Evolutionary conservation across 2,888 invertebrate species (phyloP).

Genomic region (Actias luna): DNA sequence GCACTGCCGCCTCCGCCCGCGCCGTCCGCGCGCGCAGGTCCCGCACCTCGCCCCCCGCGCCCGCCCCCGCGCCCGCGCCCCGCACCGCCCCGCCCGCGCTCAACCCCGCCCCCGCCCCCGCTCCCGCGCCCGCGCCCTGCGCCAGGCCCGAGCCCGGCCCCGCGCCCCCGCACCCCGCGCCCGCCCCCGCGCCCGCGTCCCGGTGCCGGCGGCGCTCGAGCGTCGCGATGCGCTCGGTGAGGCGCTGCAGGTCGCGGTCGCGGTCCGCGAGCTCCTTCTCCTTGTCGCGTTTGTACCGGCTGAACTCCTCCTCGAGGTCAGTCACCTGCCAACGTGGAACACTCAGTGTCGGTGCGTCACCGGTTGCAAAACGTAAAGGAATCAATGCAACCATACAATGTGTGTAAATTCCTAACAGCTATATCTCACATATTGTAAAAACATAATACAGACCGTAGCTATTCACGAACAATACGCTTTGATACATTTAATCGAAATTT

Average conservation of each 20-base stretch:
- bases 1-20: conserved; percentile 64
- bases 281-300: conserved; percentile 28
- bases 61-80: conserved; percentile 55
- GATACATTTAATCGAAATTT: too few species aligned
- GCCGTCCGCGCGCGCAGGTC: conserved; percentile 74
- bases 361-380: too few species aligned
- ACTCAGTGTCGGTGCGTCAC: neutral
- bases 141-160: conserved; percentile 77
- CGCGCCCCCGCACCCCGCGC: conserved; percentile 32
- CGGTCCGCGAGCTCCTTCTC: conserved; percentile 34
- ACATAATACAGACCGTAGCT: too few species aligned
- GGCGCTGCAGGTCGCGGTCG: conserved; percentile 24
- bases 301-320: conserved; percentile 36
- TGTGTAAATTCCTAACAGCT: too few species aligned
- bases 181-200: conserved; percentile 16
- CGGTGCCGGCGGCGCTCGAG: conserved; percentile 20
- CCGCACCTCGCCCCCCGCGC: conserved; percentile 77
- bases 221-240: conserved; percentile 27
- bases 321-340: conserved; percentile 73
- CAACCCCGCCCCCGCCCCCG: conserved; percentile 14
- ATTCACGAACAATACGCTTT: too few species aligned
- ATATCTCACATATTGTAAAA: too few species aligned
- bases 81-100: conserved; percentile 21
- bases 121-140: conserved; percentile 29
- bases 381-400: too few species aligned